A percentile compares a stretch with the other conserved stretches of the same genome.
Evolutionary conservation across 2,888 invertebrate species (phyloP).

Genomic region (Chironomus riparius): DNA sequence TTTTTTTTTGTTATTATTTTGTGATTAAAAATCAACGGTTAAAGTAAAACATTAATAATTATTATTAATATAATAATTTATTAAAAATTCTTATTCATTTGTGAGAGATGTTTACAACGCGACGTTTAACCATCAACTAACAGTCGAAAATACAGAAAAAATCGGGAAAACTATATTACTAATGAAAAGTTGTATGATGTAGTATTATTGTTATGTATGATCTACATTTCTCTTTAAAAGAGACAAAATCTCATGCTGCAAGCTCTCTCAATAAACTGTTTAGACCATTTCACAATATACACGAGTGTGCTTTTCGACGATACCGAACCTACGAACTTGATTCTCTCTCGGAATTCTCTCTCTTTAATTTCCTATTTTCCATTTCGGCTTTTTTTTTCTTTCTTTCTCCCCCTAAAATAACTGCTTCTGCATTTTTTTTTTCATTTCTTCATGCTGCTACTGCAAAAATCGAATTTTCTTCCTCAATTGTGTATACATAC

Average conservation of each 20-base stretch:
- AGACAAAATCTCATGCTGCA: background rate
- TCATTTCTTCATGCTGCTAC: background rate
- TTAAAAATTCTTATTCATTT: slow-evolving; percentile 23
- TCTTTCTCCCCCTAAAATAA: background rate
- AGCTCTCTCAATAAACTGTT: background rate
- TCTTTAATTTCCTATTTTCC: too few species aligned
- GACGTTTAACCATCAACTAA: slow-evolving; percentile 22
- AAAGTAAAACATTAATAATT: slow-evolving; percentile 26
- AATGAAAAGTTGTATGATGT: slow-evolving; percentile 26
- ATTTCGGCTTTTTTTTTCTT: background rate
- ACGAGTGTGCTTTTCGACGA: background rate
- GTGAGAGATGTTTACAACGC: slow-evolving; percentile 27
- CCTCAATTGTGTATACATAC: background rate
- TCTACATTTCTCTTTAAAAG: background rate
- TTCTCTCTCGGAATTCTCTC: too few species aligned
- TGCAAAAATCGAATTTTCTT: background rate
- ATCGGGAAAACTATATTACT: slow-evolving; percentile 24
- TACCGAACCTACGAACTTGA: background rate
- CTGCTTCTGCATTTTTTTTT: background rate
- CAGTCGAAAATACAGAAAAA: slow-evolving; percentile 20
- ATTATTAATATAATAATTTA: slow-evolving; percentile 8
- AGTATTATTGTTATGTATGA: slow-evolving; percentile 22
- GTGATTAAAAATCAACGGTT: slow-evolving; percentile 21
- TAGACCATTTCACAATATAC: background rate
- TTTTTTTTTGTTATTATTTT: background rate